A percentile compares a stretch with the other conserved stretches of the same genome.
Conservation (phyloP, 1,140 invertebrate species). For the Zophobas morio region DNA sequence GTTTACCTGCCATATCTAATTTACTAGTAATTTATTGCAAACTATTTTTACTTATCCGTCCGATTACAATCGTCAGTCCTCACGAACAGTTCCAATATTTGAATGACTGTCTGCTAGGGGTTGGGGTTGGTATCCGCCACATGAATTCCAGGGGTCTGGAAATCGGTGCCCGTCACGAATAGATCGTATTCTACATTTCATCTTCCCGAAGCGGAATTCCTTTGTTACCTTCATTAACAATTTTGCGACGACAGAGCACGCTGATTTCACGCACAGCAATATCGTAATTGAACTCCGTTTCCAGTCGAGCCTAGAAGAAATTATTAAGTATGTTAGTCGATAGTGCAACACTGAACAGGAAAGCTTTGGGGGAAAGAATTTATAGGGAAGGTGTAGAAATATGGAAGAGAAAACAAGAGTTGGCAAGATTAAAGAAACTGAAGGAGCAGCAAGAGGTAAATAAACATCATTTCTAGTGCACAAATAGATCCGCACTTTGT, state of each 20-base stretch:
- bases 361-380: slow-evolving; percentile 55
- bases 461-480: slow-evolving; percentile 10
- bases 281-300: not conserved
- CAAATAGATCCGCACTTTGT: slow-evolving; percentile 37
- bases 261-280: slow-evolving; percentile 5
- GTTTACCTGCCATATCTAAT: slow-evolving; percentile 36
- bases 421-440: slow-evolving; percentile 55
- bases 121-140: slow-evolving; percentile 23
- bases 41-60: slow-evolving; percentile 26
- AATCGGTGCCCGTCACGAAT: slow-evolving; percentile 44
- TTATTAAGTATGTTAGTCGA: slow-evolving; percentile 23
- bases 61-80: slow-evolving; percentile 29
- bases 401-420: slow-evolving; percentile 60
- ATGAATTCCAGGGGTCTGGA: slow-evolving; percentile 20
- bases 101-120: slow-evolving; percentile 37
- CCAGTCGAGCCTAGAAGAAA: not conserved
- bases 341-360: slow-evolving; percentile 44
- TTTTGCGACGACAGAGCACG: slow-evolving; percentile 36
- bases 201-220: slow-evolving; percentile 8
- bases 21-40: slow-evolving; percentile 26
- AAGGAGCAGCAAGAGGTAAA: slow-evolving; percentile 62
- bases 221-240: slow-evolving; percentile 40
- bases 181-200: slow-evolving; percentile 43
- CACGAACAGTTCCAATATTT: slow-evolving; percentile 40
- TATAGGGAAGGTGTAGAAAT: slow-evolving; percentile 56